These are phyloP conservation scores for Temnothorax curvispinosus DNA, from an alignment of 1,140 invertebrate species.

Conservation along the genomic window DNA sequence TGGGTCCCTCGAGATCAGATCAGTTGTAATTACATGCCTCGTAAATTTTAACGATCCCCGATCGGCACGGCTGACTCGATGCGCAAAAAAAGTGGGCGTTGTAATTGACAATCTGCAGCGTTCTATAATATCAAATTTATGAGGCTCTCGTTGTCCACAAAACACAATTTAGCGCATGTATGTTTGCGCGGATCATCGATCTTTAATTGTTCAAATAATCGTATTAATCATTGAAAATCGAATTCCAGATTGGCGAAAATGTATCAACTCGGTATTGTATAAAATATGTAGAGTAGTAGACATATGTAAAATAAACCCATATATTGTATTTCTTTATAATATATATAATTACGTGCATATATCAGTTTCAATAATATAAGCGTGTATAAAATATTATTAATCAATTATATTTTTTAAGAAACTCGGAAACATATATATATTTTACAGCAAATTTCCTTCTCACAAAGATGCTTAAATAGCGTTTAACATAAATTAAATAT, in stretches of 20 bases:
- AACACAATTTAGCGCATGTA: not conserved
- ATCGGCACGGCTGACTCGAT: slow-evolving; percentile 53
- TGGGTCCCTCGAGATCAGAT: slow-evolving; percentile 70
- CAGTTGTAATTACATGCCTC: slow-evolving; percentile 72
- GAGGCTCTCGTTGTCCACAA: not conserved
- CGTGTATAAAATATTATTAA: not conserved
- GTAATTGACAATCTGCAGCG: slow-evolving; percentile 20
- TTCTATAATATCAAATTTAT: slow-evolving; percentile 14
- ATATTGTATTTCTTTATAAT: not conserved
- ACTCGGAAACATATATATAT: not conserved
- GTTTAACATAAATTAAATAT: not conserved
- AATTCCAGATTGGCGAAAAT: not conserved
- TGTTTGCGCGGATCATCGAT: not conserved
- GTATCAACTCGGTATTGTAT: not conserved
- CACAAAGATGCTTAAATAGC: not conserved
- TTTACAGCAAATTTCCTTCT: not conserved
- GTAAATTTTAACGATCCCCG: slow-evolving; percentile 77
- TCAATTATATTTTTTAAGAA: not conserved
- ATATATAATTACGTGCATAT: not conserved
- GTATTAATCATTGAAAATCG: not conserved
- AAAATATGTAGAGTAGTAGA: not conserved
- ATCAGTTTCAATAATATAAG: not conserved
- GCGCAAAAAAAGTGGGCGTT: slow-evolving; percentile 7
- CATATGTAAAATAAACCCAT: not conserved
- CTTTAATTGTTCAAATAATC: not conserved